Evolutionary conservation across 2,113 vertebrate genomes (phyloP).

Genomic region (Poecilia latipinna): DNA sequence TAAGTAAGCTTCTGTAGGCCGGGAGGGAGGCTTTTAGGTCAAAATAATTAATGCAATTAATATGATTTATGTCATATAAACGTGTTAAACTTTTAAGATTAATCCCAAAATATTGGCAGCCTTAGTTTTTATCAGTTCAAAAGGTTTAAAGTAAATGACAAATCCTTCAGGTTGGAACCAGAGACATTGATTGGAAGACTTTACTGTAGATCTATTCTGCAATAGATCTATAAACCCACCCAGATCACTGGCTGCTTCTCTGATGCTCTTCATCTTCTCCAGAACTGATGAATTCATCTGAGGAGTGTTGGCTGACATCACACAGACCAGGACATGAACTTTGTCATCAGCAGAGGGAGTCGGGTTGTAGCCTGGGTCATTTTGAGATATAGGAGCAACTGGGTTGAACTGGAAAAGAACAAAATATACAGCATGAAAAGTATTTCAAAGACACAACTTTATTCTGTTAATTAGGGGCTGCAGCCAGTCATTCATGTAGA

Average conservation of each 20-base stretch:
- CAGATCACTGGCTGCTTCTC: not conserved
- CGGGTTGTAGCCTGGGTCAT: not conserved
- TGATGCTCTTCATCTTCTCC: not conserved
- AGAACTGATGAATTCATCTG: not conserved
- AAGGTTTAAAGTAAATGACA: not conserved
- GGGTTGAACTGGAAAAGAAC: constrained; percentile 4
- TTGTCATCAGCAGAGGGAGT: not conserved
- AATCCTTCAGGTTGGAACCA: not conserved
- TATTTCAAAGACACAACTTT: not conserved
- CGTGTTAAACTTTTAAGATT: too few species aligned
- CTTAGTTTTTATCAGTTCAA: not conserved
- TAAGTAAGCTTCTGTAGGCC: too few species aligned
- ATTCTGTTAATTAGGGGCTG: not conserved
- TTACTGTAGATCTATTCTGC: not conserved
- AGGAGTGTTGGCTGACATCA: not conserved
- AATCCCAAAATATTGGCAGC: too few species aligned
- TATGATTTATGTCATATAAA: too few species aligned
- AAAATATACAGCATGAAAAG: not conserved
- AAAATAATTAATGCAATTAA: too few species aligned
- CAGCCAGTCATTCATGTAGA: not conserved
- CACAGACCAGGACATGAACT: constrained; percentile 10
- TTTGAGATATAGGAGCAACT: not conserved
- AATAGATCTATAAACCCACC: not conserved
- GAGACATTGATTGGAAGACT: too few species aligned
- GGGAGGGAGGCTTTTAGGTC: too few species aligned